A percentile compares a stretch with the other conserved stretches of the same genome.
Evolutionary conservation across 1,140 invertebrate species (phyloP).

Genomic region (Drosophila funebris): DNA sequence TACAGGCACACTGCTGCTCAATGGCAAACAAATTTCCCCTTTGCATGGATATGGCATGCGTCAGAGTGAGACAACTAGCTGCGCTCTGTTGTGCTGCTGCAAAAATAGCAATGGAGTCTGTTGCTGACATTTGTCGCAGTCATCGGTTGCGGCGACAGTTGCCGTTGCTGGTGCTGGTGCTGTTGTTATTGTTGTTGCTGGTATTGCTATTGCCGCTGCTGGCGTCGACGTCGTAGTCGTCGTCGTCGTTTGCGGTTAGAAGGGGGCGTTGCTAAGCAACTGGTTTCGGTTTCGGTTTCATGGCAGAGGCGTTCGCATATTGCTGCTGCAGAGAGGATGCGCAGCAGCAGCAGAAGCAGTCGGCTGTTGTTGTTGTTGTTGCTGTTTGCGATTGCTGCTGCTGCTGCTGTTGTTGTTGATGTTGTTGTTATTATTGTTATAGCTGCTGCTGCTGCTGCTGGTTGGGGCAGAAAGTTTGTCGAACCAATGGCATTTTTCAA

Average conservation of each 20-base stretch:
- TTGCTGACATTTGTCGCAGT: constrained; percentile 73
- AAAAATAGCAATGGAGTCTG: constrained; percentile 79
- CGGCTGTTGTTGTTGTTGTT: constrained; percentile 15
- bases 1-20: constrained; percentile 29
- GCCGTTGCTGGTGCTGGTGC: constrained; percentile 22
- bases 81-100: constrained; percentile 7
- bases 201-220: constrained; percentile 14
- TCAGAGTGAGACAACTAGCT: constrained; percentile 50
- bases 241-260: constrained; percentile 64
- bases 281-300: constrained; percentile 63
- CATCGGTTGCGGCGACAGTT: constrained; percentile 51
- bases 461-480: constrained; percentile 62
- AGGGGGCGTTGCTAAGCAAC: constrained; percentile 84
- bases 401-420: constrained; percentile 11
- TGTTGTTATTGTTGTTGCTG: constrained; percentile 34
- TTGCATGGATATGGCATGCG: constrained; percentile 3
- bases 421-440: constrained; percentile 4
- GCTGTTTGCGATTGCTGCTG: constrained; percentile 3
- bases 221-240: constrained; percentile 9
- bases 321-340: constrained; percentile 58
- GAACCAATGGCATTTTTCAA: constrained; percentile 84
- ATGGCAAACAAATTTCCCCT: constrained; percentile 57
- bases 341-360: constrained; percentile 39
- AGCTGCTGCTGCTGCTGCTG: constrained; percentile 11
- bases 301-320: constrained; percentile 33